Evolutionary conservation across 2,888 invertebrate genomes (phyloP).

Genomic region (Scotopteryx bipunctaria): DNA sequence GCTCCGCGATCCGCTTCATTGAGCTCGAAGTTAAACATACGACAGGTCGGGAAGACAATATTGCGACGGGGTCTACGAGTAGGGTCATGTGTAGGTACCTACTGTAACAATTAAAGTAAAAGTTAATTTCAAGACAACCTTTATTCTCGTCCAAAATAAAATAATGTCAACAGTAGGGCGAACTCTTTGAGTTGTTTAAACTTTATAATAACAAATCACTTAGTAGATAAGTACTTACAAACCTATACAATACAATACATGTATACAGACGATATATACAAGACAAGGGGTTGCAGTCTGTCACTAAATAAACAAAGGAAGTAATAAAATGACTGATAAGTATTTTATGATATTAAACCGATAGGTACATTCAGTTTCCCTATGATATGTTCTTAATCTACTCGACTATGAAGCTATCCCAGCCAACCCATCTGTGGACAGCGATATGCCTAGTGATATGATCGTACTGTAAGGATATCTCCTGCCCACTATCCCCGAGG

Average conservation of each 20-base stretch:
- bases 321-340: not conserved
- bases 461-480: no score
- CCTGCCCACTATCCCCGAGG: no score
- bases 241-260: no score
- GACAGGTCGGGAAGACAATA: no score
- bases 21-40: no score
- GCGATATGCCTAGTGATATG: no score
- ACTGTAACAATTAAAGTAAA: not conserved
- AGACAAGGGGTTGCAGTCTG: conserved; percentile 61
- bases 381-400: no score
- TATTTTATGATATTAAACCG: not conserved
- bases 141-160: conserved; percentile 79
- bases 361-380: conserved; percentile 3
- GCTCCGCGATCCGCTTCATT: no score
- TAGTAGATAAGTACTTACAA: conserved; percentile 60
- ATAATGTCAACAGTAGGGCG: conserved; percentile 78
- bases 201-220: conserved; percentile 74
- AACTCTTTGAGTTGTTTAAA: conserved; percentile 78
- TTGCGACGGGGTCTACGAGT: no score
- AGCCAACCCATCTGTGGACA: no score
- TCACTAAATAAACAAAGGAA: conserved; percentile 2
- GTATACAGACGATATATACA: conserved; percentile 54
- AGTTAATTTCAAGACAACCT: conserved; percentile 71
- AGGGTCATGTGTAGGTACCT: no score
- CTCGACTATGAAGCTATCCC: no score